Percentiles rank a stretch among this genome's conserved stretches.
phyloP scores from a whole-genome alignment of 2,888 invertebrate species.

The Cecidostiba fungosa region DNA sequence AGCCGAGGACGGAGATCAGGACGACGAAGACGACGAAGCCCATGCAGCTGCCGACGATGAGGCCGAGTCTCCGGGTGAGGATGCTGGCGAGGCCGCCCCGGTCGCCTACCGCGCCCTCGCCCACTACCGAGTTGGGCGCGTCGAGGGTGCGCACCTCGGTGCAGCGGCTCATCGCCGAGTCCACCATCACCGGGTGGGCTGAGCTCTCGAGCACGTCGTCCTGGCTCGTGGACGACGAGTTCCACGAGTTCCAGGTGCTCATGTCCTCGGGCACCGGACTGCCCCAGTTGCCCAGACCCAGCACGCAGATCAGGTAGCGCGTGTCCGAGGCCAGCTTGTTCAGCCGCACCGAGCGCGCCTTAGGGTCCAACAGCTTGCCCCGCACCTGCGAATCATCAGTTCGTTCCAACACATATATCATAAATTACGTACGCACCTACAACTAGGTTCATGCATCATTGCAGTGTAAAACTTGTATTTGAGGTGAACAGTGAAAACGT shows the following conservation, averaged over 20 bases:
- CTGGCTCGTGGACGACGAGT: constrained; percentile 71
- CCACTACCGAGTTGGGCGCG: constrained; percentile 85
- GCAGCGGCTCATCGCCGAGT: constrained; percentile 89
- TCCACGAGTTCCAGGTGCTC: constrained; percentile 75
- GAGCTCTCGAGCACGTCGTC: constrained; percentile 85
- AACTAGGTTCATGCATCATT: no score
- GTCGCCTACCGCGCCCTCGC: constrained; percentile 83
- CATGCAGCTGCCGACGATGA: constrained; percentile 93
- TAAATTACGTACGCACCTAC: no score
- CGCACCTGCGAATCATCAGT: constrained; percentile 83
- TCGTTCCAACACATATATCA: background rate
- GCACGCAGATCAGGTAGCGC: constrained; percentile 92
- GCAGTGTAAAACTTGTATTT: no score
- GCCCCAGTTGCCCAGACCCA: constrained; percentile 90
- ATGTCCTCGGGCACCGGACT: constrained; percentile 81
- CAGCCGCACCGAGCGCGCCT: constrained; percentile 88
- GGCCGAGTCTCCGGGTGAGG: constrained; percentile 89
- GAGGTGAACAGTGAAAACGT: no score
- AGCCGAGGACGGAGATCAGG: constrained; percentile 90
- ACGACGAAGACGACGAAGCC: constrained; percentile 93
- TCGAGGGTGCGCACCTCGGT: constrained; percentile 89
- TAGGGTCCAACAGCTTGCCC: constrained; percentile 88
- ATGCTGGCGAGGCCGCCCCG: constrained; percentile 88
- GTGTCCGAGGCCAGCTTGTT: constrained; percentile 89
- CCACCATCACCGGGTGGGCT: constrained; percentile 84